phyloP scores from a whole-genome alignment of 2,888 invertebrate species.

The Cheilosia vernalis region DNA sequence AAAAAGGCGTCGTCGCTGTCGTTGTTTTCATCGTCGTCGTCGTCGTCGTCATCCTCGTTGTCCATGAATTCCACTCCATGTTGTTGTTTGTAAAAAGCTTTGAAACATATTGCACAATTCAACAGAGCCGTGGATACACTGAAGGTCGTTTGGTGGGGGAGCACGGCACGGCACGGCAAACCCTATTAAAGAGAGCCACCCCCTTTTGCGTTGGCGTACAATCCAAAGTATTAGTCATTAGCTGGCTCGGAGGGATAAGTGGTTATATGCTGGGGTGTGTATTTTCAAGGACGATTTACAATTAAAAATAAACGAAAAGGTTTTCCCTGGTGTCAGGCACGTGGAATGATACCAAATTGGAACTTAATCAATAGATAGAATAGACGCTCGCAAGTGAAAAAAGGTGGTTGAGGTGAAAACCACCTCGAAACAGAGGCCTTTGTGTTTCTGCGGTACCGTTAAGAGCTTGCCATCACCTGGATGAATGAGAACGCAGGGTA shows the following conservation, averaged over 20 bases:
- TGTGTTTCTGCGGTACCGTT: constrained; percentile 53
- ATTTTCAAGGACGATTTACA: constrained; percentile 61
- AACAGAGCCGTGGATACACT: constrained; percentile 57
- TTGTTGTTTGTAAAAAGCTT: constrained; percentile 68
- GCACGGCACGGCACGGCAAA: constrained; percentile 35
- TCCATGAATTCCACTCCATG: constrained; percentile 56
- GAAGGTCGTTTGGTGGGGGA: constrained; percentile 65
- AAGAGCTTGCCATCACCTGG: constrained; percentile 49
- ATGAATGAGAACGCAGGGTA: constrained; percentile 50
- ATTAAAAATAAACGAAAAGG: constrained; percentile 66
- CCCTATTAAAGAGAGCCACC: constrained; percentile 44
- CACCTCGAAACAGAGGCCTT: constrained; percentile 40
- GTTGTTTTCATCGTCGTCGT: constrained; percentile 31
- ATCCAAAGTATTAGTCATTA: constrained; percentile 70
- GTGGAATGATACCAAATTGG: constrained; percentile 37
- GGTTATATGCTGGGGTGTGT: not conserved
- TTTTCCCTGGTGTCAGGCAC: constrained; percentile 8
- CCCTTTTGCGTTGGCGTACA: constrained; percentile 55
- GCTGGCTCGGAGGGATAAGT: constrained; percentile 30
- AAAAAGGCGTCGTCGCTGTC: constrained; percentile 67
- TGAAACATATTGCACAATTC: constrained; percentile 66
- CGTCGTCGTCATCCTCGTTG: constrained; percentile 2
- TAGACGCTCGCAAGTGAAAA: constrained; percentile 45
- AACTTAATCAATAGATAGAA: constrained; percentile 58
- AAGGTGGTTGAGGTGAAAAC: constrained; percentile 41